Base-by-base conservation (phyloP, 2,797 vertebrate genomes). In the Kryptolebias ocellatus region DNA sequence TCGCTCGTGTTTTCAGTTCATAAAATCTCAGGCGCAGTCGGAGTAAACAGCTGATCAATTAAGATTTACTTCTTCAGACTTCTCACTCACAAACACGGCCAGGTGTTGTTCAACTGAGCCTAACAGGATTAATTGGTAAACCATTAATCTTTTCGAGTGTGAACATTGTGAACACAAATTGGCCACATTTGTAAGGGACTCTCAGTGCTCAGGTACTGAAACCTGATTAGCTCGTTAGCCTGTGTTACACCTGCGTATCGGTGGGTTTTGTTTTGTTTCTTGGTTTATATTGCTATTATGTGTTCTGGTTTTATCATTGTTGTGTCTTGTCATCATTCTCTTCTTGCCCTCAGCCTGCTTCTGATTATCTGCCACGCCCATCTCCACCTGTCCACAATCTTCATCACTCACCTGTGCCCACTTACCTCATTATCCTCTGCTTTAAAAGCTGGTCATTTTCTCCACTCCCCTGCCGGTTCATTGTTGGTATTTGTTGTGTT, bases 81-180 rank as follows among this genome's bases (percentile, higher is more conserved):
- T 79, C 51, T 54, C 27, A 51, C 63, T 55, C 64, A 73, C 69
- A 58, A 42, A 52, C 27, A 20, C 70, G 6, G 57, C 20, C 68
- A 58, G 62, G 24, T 50, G 11, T 6, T 24, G 50, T 72, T 78
- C 10, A 31, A 54, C 73, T 1, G 34, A 54, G 64, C 64, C 55
- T 16, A 50, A 57, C 28, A 3, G 29, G 49, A 73, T 76, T 53
- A 58, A 81, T 52, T 61, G 67, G 68, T 60, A 57, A 78, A 76
- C 61, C 62, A 34, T 81, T 72, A 31, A 69, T 70, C 54, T 60
- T 34, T 49, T 45, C 0, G 15, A 76, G 63, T 71, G 46, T 44
- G 20, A 54, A 18, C 20, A 9, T 46, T 74, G 46, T 27, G 64
- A 77, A 74, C 31, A 56, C 58, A 57, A 67, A 67, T 27, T 15